Evolutionary conservation across 1,140 invertebrate genomes (phyloP).

Genomic region (Manduca sexta): DNA sequence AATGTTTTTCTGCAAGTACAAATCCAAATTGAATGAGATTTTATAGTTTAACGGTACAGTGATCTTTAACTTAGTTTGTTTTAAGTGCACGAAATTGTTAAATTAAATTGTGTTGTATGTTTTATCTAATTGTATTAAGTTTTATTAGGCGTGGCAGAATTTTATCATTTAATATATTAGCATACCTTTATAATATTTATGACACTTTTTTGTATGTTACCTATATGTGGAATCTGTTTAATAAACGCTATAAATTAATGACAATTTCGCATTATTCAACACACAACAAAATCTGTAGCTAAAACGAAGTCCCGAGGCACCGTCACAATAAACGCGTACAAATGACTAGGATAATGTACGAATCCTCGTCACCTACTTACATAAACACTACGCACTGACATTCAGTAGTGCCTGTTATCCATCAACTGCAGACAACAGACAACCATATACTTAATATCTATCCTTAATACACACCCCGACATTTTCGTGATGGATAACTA

Average conservation of each 20-base stretch:
- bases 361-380: constrained; percentile 12
- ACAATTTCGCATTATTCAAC: constrained; percentile 67
- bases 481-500: constrained; percentile 35
- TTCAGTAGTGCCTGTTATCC: constrained; percentile 19
- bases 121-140: constrained; percentile 66
- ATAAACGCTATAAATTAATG: constrained; percentile 67
- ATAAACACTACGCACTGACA: constrained; percentile 19
- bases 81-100: constrained; percentile 70
- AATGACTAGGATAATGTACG: background rate
- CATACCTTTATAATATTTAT: constrained; percentile 63
- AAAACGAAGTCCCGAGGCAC: background rate
- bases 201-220: constrained; percentile 64
- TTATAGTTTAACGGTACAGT: constrained; percentile 67
- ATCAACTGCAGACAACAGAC: constrained; percentile 7
- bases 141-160: constrained; percentile 67
- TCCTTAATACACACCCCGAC: background rate
- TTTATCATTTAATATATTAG: constrained; percentile 61
- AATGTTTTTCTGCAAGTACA: constrained; percentile 68
- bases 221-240: constrained; percentile 68
- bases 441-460: no score
- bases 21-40: constrained; percentile 71
- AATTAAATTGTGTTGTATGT: constrained; percentile 69
- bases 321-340: no score
- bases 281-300: constrained; percentile 32
- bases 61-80: constrained; percentile 67